phyloP scores from a whole-genome alignment of 2,888 invertebrate genomes.

The Drosophila kanekoi region DNA sequence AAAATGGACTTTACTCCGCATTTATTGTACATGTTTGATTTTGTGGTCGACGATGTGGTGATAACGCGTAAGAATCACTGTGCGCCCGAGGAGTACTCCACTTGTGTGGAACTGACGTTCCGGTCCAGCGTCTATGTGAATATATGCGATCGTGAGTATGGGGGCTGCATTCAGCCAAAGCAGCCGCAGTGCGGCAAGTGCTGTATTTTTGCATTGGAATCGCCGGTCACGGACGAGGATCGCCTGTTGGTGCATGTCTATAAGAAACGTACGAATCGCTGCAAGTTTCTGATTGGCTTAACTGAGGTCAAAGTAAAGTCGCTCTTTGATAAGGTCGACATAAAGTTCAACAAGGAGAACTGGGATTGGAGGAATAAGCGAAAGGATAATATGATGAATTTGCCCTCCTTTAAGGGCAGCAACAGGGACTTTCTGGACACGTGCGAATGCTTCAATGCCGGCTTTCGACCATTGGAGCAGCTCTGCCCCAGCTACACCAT shows the following conservation, averaged over 20 bases:
- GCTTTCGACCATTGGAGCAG: slow-evolving; percentile 66
- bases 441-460: slow-evolving; percentile 69
- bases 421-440: slow-evolving; percentile 42
- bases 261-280: slow-evolving; percentile 78
- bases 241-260: slow-evolving; percentile 78
- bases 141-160: slow-evolving; percentile 82
- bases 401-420: slow-evolving; percentile 59
- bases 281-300: slow-evolving; percentile 38
- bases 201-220: slow-evolving; percentile 80
- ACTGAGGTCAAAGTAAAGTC: slow-evolving; percentile 20
- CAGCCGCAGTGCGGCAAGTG: slow-evolving; percentile 79
- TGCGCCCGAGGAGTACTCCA: slow-evolving; percentile 38
- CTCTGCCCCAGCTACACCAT: slow-evolving; percentile 74
- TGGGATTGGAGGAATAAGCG: slow-evolving; percentile 61
- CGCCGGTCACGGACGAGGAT: slow-evolving; percentile 73
- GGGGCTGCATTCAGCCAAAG: slow-evolving; percentile 62
- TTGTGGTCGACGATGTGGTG: slow-evolving; percentile 68
- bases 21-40: slow-evolving; percentile 83
- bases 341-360: slow-evolving; percentile 72
- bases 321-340: slow-evolving; percentile 77
- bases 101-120: slow-evolving; percentile 63
- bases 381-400: slow-evolving; percentile 37
- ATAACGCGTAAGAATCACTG: slow-evolving; percentile 24
- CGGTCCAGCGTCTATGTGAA: slow-evolving; percentile 80
- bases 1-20: slow-evolving; percentile 13